phyloP scores from a whole-genome alignment of 2,797 vertebrate genomes.

The Protonibea diacanthus region DNA sequence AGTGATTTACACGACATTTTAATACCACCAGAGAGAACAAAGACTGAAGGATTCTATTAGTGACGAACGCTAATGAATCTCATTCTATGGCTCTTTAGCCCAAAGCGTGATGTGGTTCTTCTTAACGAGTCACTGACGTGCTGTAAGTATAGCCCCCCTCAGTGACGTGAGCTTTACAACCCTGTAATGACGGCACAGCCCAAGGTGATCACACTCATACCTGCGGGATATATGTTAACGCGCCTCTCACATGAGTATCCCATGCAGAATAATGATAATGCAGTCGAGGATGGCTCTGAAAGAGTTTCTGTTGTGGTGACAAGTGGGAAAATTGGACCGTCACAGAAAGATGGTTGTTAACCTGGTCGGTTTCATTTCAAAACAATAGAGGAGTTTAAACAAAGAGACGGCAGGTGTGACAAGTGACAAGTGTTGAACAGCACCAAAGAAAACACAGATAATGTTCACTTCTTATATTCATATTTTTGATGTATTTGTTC shows the following conservation, averaged over 20 bases:
- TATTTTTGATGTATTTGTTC: neutral
- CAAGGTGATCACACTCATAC: conserved; percentile 49
- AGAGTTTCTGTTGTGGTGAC: conserved; percentile 42
- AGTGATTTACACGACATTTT: neutral
- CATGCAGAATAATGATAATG: conserved; percentile 45
- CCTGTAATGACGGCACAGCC: conserved; percentile 49
- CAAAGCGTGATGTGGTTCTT: conserved; percentile 23
- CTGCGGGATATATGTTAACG: conserved; percentile 66
- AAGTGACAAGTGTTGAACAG: neutral
- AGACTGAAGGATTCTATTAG: conserved; percentile 5
- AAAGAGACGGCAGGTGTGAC: neutral
- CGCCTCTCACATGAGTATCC: conserved; percentile 69
- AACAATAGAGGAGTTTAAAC: neutral
- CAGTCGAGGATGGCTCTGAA: conserved; percentile 33
- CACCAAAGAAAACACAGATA: neutral
- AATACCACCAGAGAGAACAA: neutral
- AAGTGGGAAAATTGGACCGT: neutral
- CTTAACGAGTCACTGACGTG: conserved; percentile 43
- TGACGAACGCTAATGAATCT: conserved; percentile 23
- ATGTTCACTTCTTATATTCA: neutral
- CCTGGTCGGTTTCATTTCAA: neutral
- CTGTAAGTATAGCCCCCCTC: conserved; percentile 38
- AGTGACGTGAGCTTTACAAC: conserved; percentile 41
- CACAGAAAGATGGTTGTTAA: neutral
- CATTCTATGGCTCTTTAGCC: conserved; percentile 24